A percentile compares a stretch with the other conserved stretches of the same genome.
phyloP scores from a whole-genome alignment of 2,113 vertebrate genomes.

The Pseudopipra pipra region DNA sequence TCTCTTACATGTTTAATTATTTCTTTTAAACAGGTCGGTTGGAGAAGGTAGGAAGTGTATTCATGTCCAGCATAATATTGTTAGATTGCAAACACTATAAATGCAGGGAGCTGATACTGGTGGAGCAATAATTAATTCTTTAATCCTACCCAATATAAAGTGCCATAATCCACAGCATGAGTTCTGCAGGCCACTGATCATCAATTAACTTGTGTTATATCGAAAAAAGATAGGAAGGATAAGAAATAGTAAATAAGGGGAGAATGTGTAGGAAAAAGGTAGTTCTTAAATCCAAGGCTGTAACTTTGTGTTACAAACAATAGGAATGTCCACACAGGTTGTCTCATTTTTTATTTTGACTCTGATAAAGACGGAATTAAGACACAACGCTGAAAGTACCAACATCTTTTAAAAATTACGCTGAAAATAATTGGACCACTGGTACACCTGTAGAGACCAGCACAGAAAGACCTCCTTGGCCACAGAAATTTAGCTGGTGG shows the following conservation, averaged over 20 bases:
- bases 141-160: accelerated
- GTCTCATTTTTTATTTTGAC: background rate
- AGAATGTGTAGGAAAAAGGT: background rate
- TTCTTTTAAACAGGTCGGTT: background rate
- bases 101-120: background rate
- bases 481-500: background rate
- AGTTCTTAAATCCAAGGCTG: background rate
- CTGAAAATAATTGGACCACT: background rate
- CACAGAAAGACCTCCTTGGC: background rate
- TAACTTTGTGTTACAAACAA: background rate
- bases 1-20: background rate
- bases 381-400: accelerated
- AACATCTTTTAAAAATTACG: background rate
- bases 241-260: background rate
- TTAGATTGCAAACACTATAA: background rate
- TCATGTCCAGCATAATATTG: background rate
- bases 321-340: background rate
- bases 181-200: background rate
- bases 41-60: background rate
- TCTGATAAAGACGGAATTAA: background rate
- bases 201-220: background rate
- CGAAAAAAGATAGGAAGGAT: background rate
- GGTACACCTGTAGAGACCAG: background rate
- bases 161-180: background rate
- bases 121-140: background rate